Conservation (phyloP, 2,113 vertebrate genomes). For the Megaleporinus macrocephalus region DNA sequence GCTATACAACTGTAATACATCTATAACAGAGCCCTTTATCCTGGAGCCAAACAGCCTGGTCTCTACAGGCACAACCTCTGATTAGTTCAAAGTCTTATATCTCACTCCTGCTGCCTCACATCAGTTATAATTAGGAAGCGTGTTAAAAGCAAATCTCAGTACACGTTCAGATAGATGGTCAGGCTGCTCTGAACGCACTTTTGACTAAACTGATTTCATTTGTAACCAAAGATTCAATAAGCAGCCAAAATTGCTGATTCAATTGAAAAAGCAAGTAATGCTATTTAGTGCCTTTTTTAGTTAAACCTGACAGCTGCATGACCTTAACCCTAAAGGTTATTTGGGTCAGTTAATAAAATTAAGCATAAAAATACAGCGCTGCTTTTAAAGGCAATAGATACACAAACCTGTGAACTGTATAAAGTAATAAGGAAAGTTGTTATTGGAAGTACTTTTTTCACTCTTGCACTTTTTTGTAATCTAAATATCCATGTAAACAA, state of each 20-base stretch:
- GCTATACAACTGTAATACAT: too few relatives aligned
- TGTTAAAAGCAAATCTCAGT: neutral
- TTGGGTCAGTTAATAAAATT: neutral
- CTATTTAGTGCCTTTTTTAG: neutral
- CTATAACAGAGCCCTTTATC: neutral
- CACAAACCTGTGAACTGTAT: constrained; percentile 9
- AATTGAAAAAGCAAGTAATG: neutral
- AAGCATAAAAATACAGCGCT: neutral
- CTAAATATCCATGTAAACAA: neutral
- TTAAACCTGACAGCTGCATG: neutral
- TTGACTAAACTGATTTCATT: neutral
- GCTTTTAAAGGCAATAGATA: neutral
- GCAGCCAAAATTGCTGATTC: neutral
- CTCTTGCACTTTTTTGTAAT: too few relatives aligned
- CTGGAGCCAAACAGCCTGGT: neutral
- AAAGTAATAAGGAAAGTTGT: constrained; percentile 11
- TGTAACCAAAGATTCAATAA: neutral
- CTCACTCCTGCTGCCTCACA: neutral
- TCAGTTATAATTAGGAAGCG: neutral
- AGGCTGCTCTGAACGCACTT: neutral
- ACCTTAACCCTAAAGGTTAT: neutral
- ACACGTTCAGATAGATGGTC: constrained; percentile 14
- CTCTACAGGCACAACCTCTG: neutral
- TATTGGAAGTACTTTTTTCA: neutral
- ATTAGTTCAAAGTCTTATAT: neutral